These are phyloP conservation scores for Caenorhabditis virilis DNA, from an alignment of 2,888 invertebrate species.

Conservation along the genomic window DNA sequence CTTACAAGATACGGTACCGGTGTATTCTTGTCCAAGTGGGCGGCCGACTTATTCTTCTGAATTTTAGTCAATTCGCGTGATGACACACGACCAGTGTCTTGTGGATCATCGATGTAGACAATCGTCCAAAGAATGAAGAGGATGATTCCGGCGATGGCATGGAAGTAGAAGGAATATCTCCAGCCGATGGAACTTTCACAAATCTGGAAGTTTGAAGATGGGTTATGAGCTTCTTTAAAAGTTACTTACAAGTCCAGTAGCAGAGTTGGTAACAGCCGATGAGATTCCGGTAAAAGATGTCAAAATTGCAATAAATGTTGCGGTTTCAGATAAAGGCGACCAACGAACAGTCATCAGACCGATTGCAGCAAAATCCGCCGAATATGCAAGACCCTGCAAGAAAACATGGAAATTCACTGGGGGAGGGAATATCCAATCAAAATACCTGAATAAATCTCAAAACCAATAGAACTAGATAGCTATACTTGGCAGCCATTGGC, in stretches of 20 bases:
- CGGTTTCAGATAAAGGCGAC: conserved; percentile 60
- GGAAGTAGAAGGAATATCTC: conserved; percentile 62
- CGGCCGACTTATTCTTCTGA: conserved; percentile 56
- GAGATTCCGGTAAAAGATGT: conserved; percentile 61
- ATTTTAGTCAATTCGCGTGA: conserved; percentile 50
- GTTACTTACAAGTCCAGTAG: conserved; percentile 53
- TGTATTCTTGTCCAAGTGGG: conserved; percentile 56
- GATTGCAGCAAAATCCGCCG: conserved; percentile 56
- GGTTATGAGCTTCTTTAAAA: background rate
- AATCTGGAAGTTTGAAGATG: conserved; percentile 31
- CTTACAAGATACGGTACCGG: conserved; percentile 60
- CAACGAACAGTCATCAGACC: conserved; percentile 56
- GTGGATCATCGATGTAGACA: conserved; percentile 55
- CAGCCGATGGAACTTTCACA: conserved; percentile 54
- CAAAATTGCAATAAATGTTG: conserved; percentile 58
- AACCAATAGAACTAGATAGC: conserved; percentile 33
- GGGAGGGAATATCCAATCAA: too few relatives aligned
- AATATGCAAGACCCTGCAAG: conserved; percentile 55
- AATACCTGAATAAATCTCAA: conserved; percentile 48
- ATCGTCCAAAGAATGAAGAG: conserved; percentile 45
- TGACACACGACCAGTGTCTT: conserved; percentile 27
- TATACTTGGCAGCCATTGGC: conserved; percentile 40
- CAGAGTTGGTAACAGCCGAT: conserved; percentile 56
- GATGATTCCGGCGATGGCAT: conserved; percentile 35
- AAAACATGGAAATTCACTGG: too few relatives aligned